Evolutionary conservation across 2,888 invertebrate genomes (phyloP).

Genomic region (Tipula confusa): DNA sequence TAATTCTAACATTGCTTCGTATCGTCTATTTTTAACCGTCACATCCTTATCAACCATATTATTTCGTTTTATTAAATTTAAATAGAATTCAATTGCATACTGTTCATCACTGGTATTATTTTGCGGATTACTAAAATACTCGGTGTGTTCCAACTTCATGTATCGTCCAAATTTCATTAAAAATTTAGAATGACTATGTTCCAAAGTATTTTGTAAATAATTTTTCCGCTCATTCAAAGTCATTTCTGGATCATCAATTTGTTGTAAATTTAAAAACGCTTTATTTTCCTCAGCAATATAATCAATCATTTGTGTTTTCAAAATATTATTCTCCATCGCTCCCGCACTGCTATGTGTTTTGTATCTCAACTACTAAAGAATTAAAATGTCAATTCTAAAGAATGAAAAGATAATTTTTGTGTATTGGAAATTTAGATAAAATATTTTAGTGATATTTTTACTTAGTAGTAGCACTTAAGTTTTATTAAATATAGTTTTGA

Average conservation of each 20-base stretch:
- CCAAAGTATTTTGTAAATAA: conserved; percentile 62
- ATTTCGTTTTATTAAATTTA: conserved; percentile 58
- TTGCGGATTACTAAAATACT: conserved; percentile 56
- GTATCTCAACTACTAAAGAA: neutral
- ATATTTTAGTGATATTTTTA: neutral
- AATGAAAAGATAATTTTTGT: neutral
- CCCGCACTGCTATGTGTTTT: neutral
- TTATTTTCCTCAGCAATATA: conserved; percentile 58
- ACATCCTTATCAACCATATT: conserved; percentile 54
- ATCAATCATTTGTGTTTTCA: conserved; percentile 55
- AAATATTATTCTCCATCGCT: neutral
- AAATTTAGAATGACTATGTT: conserved; percentile 65
- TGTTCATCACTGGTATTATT: conserved; percentile 45
- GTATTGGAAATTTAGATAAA: neutral
- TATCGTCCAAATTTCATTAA: conserved; percentile 71
- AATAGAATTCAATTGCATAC: conserved; percentile 60
- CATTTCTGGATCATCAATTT: conserved; percentile 71
- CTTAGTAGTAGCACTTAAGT: neutral
- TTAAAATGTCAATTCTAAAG: neutral
- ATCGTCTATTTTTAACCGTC: conserved; percentile 73
- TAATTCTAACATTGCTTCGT: conserved; percentile 71
- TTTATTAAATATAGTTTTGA: neutral
- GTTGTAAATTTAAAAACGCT: conserved; percentile 76
- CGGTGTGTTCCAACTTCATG: conserved; percentile 63
- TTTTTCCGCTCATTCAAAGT: conserved; percentile 62